Evolutionary conservation across 1,140 invertebrate species (phyloP).

Genomic region (Bombus superbus): DNA sequence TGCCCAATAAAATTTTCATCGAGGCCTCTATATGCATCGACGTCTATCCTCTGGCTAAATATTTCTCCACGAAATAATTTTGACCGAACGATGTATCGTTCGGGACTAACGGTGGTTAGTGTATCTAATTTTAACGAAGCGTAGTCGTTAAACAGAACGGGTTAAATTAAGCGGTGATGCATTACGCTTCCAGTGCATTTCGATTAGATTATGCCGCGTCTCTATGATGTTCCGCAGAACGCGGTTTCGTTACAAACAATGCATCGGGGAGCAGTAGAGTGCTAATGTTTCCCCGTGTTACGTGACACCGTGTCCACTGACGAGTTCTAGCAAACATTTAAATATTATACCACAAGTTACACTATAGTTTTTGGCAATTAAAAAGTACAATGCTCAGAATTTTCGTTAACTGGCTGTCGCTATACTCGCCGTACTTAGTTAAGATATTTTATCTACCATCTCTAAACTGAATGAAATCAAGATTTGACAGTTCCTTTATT

Average conservation of each 20-base stretch:
- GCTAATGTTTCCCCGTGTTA: constrained; percentile 21
- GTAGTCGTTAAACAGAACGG: constrained; percentile 15
- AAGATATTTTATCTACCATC: no score
- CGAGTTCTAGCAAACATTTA: neutral
- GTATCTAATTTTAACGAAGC: constrained; percentile 26
- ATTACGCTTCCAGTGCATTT: constrained; percentile 3
- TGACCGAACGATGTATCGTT: neutral
- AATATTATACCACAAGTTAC: neutral
- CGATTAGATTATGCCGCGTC: constrained; percentile 40
- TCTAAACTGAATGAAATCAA: no score
- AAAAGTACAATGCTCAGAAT: neutral
- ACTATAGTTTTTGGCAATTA: no score
- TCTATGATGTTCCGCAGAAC: constrained; percentile 41
- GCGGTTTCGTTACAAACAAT: constrained; percentile 23
- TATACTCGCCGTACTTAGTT: no score
- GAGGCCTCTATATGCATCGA: neutral
- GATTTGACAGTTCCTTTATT: no score
- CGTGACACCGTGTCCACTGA: neutral
- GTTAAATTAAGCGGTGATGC: constrained; percentile 26
- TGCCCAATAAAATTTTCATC: constrained; percentile 5
- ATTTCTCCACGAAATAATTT: constrained; percentile 1
- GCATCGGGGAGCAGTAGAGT: constrained; percentile 11
- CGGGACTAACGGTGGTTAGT: neutral
- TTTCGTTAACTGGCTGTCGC: no score
- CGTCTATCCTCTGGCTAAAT: neutral